Base-by-base conservation (phyloP, 1,140 invertebrate genomes). In the Brachionus paranguensis region DNA sequence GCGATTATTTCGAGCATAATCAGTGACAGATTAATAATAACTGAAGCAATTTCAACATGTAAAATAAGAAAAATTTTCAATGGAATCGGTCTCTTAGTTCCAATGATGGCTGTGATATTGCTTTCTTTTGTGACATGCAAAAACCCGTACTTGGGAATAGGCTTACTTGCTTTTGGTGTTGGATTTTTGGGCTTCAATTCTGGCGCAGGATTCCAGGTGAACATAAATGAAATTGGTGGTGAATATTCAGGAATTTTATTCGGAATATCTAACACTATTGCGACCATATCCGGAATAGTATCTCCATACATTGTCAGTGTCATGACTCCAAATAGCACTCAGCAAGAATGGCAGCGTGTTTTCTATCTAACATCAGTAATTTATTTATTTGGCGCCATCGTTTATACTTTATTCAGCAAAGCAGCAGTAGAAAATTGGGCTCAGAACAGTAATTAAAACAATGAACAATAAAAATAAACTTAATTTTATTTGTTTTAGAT, bases 191-290 rank as follows among this genome's bases (percentile, higher is more conserved):
- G 84, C n/a, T 68, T 20, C 43, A 64, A 41, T 47, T 55, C 24
- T 8, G 84, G 84, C 6, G 84, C 47, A 4, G 84, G 84, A 10
- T 83, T 74, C 47, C 45, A 83, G 17, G 33, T 45, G 1, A 60
- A 84, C 43, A 86, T 88, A 68, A 87, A 79, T 33, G 84, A 84
- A 55, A 76, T 72, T 12, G 81, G 68, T 37, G 84, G 84, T 12
- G 87, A 86, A 47, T 89, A 87, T 89, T 94, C 94, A 12, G 94
- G 92, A 93, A 70, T 87, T 1, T 87, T 95, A 14, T 95, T 95
- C 93, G 95, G 95, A 2, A 91, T 96, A 47, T 93, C 93, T 1
- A 96, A 96, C 88, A 95, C 93, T 0, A 90, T 95, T 84, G 94
- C 93, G 0, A 95, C 94, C 1, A 87, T 96, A 83, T 94, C 95